Percentiles rank a stretch among this genome's conserved stretches.
Evolutionary conservation across 1,140 invertebrate species (phyloP).

Genomic region (Zelostemma sp.): DNA sequence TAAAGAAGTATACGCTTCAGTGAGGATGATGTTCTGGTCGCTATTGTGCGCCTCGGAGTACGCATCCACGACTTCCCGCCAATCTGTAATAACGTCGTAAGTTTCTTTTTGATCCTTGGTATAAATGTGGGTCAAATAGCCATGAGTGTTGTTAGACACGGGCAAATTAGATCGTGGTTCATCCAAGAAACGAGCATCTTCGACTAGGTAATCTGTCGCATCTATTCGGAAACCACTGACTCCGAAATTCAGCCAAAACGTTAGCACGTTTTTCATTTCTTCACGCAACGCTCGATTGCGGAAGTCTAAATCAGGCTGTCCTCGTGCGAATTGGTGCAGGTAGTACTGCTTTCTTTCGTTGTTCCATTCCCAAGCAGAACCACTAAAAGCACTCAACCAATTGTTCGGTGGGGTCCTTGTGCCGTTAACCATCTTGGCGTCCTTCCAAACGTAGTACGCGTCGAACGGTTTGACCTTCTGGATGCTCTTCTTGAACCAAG

Average conservation of each 20-base stretch:
- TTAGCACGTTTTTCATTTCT: constrained; percentile 73
- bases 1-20: constrained; percentile 73
- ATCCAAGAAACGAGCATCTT: constrained; percentile 61
- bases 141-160: constrained; percentile 70
- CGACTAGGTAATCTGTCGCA: constrained; percentile 70
- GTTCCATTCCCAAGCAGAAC: too few relatives aligned
- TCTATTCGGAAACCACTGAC: constrained; percentile 81
- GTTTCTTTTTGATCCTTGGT: constrained; percentile 75
- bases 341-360: constrained; percentile 73
- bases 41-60: too few relatives aligned
- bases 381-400: too few relatives aligned
- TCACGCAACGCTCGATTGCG: constrained; percentile 70
- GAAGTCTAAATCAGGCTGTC: constrained; percentile 81
- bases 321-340: constrained; percentile 73
- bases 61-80: constrained; percentile 73
- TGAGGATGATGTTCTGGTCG: constrained; percentile 72
- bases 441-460: constrained; percentile 79
- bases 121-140: constrained; percentile 74
- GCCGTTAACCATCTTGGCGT: constrained; percentile 56
- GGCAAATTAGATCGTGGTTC: constrained; percentile 70
- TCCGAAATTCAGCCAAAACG: constrained; percentile 77
- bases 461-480: too few relatives aligned
- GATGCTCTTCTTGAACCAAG: too few relatives aligned
- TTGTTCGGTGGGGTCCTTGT: too few relatives aligned
- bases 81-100: constrained; percentile 75